Conservation (phyloP, 2,113 vertebrate species). For the Ceyx margarethae region DNA sequence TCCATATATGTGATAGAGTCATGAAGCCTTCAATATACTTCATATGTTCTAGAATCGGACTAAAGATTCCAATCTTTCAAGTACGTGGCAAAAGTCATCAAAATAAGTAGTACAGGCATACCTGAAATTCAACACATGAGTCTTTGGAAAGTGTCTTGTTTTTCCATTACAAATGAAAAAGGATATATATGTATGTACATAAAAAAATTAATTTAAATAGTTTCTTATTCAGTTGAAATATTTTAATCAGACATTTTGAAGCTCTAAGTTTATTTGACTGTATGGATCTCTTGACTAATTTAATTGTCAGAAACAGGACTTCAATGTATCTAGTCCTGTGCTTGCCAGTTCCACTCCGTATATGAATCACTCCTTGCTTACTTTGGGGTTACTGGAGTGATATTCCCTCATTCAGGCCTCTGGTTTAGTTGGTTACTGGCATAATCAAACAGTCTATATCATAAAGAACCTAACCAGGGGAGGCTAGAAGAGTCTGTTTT, state of each 20-base stretch:
- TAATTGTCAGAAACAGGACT: not conserved
- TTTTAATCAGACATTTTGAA: not conserved
- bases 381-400: not conserved
- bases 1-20: not conserved
- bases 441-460: not conserved
- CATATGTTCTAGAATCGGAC: not conserved
- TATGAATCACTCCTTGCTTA: not conserved
- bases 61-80: not conserved
- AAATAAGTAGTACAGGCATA: not conserved
- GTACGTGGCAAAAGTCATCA: not conserved
- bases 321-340: not conserved
- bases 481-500: not conserved
- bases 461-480: not conserved
- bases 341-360: not conserved
- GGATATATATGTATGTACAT: not conserved
- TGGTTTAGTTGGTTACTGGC: not conserved
- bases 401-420: not conserved
- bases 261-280: not conserved
- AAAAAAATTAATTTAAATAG: not conserved
- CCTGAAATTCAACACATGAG: not conserved
- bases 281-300: not conserved
- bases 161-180: not conserved
- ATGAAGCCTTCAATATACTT: not conserved
- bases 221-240: not conserved
- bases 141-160: not conserved